Evolutionary conservation across 2,113 vertebrate genomes (phyloP).

Genomic region (Antigone vipio): DNA sequence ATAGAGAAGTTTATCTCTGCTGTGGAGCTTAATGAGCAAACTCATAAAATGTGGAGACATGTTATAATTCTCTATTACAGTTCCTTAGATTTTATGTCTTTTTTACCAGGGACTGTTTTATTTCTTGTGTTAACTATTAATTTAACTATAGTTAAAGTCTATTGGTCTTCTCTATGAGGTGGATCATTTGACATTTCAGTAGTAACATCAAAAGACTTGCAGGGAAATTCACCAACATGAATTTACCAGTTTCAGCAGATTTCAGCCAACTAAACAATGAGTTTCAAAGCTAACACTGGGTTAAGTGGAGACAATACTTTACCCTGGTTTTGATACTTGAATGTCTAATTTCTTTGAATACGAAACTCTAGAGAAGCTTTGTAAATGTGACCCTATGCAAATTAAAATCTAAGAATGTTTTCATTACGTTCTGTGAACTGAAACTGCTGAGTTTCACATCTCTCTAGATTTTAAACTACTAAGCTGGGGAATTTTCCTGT

Average conservation of each 20-base stretch:
- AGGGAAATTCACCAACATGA: neutral
- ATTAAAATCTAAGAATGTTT: constrained; percentile 50
- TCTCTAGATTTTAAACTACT: neutral
- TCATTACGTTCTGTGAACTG: constrained; percentile 22
- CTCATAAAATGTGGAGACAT: neutral
- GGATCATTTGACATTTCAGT: constrained; percentile 15
- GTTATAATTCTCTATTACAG: constrained; percentile 13
- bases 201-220: neutral
- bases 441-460: constrained; percentile 63
- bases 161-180: neutral
- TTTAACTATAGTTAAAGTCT: neutral
- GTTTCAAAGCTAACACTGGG: neutral
- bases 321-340: neutral
- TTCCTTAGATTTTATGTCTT: neutral
- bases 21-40: constrained; percentile 35
- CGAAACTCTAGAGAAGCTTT: constrained; percentile 1
- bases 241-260: constrained; percentile 14
- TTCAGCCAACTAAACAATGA: neutral
- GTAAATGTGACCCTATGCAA: constrained; percentile 53
- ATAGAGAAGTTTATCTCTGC: constrained; percentile 17
- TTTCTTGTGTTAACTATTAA: constrained; percentile 33
- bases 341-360: constrained; percentile 14
- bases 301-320: neutral
- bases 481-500: neutral
- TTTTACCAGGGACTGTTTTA: constrained; percentile 21